Evolutionary conservation across 2,113 vertebrate genomes (phyloP).

Genomic region (Podiceps cristatus): DNA sequence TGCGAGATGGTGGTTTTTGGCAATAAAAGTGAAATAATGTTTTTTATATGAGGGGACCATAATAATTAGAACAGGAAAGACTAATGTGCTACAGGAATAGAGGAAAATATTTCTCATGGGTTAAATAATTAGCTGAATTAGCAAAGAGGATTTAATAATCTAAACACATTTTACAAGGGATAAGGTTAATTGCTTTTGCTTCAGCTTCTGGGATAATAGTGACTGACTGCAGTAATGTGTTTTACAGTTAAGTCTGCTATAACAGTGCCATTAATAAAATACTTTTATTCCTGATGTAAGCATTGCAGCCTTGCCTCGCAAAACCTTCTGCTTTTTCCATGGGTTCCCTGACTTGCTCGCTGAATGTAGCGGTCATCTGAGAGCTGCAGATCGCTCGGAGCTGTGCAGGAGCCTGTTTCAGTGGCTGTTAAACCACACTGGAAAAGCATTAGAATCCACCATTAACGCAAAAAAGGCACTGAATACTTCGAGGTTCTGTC

Average conservation of each 20-base stretch:
- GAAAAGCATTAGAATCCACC: not conserved
- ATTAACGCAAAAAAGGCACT: not conserved
- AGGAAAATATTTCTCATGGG: not conserved
- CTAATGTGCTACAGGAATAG: not conserved
- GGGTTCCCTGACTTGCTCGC: not conserved
- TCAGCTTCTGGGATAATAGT: not conserved
- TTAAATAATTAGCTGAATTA: conserved; percentile 3
- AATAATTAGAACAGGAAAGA: not conserved
- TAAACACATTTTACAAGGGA: not conserved
- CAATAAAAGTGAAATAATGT: not conserved
- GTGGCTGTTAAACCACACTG: accelerated
- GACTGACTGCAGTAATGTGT: not conserved
- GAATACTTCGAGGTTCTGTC: not conserved
- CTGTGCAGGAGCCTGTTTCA: not conserved
- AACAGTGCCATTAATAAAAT: not conserved
- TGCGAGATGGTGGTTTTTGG: not conserved
- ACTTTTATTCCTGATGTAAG: not conserved
- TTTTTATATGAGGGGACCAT: not conserved
- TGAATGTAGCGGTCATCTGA: not conserved
- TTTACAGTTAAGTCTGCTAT: not conserved
- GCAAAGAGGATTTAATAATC: not conserved
- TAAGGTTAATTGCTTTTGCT: not conserved
- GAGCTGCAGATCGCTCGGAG: not conserved
- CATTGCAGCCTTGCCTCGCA: not conserved
- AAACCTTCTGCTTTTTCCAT: not conserved